Conservation (phyloP, 1,140 invertebrate species). For the Zaprionus ornatus region DNA sequence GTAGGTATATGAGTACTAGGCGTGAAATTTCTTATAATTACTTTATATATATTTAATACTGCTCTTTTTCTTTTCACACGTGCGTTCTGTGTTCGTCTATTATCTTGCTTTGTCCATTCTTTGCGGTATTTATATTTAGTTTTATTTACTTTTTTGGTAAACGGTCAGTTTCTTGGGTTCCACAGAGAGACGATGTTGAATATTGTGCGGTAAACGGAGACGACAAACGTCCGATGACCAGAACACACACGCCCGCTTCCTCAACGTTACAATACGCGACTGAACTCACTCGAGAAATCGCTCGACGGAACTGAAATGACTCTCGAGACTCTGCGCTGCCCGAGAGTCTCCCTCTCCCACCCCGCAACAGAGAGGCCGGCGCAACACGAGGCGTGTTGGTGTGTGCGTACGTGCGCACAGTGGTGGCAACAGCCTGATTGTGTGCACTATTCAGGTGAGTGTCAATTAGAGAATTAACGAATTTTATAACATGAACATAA, state of each 20-base stretch:
- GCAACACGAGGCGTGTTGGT: slow-evolving; percentile 14
- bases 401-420: slow-evolving; percentile 24
- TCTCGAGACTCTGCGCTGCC: slow-evolving; percentile 16
- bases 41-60: slow-evolving; percentile 8
- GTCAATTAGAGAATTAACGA: background rate
- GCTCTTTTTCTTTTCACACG: slow-evolving; percentile 3
- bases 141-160: slow-evolving; percentile 44
- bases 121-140: background rate
- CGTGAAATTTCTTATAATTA: slow-evolving; percentile 24
- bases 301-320: slow-evolving; percentile 24
- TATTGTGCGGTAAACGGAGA: slow-evolving; percentile 7
- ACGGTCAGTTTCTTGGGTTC: slow-evolving; percentile 22
- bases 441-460: background rate
- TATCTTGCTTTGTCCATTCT: slow-evolving; percentile 5
- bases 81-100: slow-evolving; percentile 13
- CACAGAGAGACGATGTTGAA: slow-evolving; percentile 19
- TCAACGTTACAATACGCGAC: slow-evolving; percentile 45
- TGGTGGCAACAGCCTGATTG: background rate
- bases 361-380: slow-evolving; percentile 18
- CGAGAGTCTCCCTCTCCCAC: background rate
- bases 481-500: background rate
- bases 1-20: slow-evolving; percentile 2
- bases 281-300: slow-evolving; percentile 43
- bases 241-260: slow-evolving; percentile 45
- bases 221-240: slow-evolving; percentile 13